Evolutionary conservation across 1,140 invertebrate genomes (phyloP).

Genomic region (Hyposmocoma kahamanoa): DNA sequence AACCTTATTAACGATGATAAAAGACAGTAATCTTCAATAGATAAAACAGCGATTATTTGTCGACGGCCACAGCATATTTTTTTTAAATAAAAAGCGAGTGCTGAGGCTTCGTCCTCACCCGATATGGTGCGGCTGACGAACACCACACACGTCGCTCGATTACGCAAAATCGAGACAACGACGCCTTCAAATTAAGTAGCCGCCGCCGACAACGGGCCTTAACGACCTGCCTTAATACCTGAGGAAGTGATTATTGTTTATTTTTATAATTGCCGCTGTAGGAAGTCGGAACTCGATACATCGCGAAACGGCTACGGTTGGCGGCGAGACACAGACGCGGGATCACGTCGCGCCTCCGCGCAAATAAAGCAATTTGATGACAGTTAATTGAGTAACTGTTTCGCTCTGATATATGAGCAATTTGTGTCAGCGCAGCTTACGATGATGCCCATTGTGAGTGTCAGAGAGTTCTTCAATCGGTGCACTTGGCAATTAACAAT

Average conservation of each 20-base stretch:
- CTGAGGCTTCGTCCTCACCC: not conserved
- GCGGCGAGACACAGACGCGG: slow-evolving; percentile 20
- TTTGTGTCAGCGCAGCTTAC: slow-evolving; percentile 14
- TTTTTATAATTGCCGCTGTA: slow-evolving; percentile 58
- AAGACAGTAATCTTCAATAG: slow-evolving; percentile 28
- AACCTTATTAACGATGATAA: slow-evolving; percentile 6
- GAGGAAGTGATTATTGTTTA: slow-evolving; percentile 70
- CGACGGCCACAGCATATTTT: slow-evolving; percentile 2
- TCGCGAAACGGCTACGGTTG: slow-evolving; percentile 13
- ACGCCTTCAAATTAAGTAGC: slow-evolving; percentile 47
- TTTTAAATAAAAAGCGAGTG: slow-evolving; percentile 3
- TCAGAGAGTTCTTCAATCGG: not conserved
- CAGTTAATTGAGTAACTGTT: slow-evolving; percentile 32
- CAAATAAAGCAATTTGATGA: slow-evolving; percentile 57
- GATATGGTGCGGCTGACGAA: slow-evolving; percentile 6
- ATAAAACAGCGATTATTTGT: slow-evolving; percentile 29
- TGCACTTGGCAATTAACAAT: too few species aligned
- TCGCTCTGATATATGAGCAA: slow-evolving; percentile 19
- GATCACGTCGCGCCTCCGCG: slow-evolving; percentile 15
- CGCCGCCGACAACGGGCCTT: slow-evolving; percentile 20
- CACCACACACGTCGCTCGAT: slow-evolving; percentile 44
- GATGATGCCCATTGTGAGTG: not conserved
- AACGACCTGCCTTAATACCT: slow-evolving; percentile 42
- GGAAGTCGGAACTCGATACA: slow-evolving; percentile 38
- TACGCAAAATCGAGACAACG: slow-evolving; percentile 31